Evolutionary conservation across 2,797 vertebrate species (phyloP).

Genomic region (Cynopterus sphinx): DNA sequence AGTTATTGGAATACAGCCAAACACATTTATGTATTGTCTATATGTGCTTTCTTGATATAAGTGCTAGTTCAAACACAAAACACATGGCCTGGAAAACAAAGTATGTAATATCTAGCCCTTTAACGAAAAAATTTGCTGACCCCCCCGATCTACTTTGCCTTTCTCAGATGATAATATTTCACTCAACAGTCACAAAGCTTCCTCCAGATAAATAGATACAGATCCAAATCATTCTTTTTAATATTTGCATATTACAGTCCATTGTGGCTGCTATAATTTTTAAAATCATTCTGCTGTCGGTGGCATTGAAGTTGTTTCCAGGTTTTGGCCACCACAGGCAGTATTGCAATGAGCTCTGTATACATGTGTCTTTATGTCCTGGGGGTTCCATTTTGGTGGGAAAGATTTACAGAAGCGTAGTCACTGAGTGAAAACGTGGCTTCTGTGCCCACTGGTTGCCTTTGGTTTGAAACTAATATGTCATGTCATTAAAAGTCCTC

Average conservation of each 20-base stretch:
- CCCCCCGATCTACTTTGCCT: neutral
- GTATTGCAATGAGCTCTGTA: rapidly evolving
- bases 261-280: neutral
- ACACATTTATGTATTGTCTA: neutral
- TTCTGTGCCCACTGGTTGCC: neutral
- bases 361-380: neutral
- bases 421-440: rapidly evolving
- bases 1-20: neutral
- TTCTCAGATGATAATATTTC: neutral
- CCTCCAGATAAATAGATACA: neutral
- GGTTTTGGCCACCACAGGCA: neutral
- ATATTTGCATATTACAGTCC: neutral
- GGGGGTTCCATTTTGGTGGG: neutral
- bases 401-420: rapidly evolving
- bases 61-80: neutral
- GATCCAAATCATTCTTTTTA: neutral
- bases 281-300: neutral
- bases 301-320: neutral
- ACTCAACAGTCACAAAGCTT: neutral
- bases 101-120: neutral
- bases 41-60: neutral
- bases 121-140: neutral
- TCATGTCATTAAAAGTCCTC: neutral
- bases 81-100: neutral
- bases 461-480: neutral